A percentile compares a stretch with the other conserved stretches of the same genome.
phyloP scores from a whole-genome alignment of 2,113 vertebrate species.

The Alouatta palliata region DNA sequence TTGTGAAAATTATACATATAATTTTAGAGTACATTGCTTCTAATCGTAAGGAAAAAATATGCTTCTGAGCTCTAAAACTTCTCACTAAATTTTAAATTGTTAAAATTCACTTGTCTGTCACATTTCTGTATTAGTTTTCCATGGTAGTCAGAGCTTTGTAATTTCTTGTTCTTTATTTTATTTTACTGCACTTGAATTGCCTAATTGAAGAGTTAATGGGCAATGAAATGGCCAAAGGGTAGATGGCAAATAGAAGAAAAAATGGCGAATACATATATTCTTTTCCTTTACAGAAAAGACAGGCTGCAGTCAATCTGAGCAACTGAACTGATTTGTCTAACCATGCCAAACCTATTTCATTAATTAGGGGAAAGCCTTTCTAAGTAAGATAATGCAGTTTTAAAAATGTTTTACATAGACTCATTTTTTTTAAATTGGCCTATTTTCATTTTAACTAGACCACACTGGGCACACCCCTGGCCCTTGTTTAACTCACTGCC shows the following conservation, averaged over 20 bases:
- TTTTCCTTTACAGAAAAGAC: not conserved
- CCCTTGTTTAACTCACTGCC: too few relatives aligned
- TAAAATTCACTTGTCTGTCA: not conserved
- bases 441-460: too few relatives aligned
- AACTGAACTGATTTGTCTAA: not conserved
- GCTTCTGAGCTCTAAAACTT: not conserved
- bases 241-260: not conserved
- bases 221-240: not conserved
- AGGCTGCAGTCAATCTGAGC: not conserved
- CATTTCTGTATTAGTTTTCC: not conserved
- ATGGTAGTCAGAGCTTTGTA: not conserved
- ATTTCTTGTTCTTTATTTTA: not conserved
- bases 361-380: not conserved
- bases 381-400: not conserved
- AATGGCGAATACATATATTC: not conserved
- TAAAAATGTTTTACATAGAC: not conserved
- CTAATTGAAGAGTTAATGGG: slow-evolving; percentile 26
- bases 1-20: not conserved
- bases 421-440: not conserved
- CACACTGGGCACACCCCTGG: too few relatives aligned
- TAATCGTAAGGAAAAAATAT: not conserved
- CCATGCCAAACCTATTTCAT: not conserved
- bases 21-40: not conserved
- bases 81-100: not conserved
- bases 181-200: not conserved